phyloP scores from a whole-genome alignment of 1,140 invertebrate species.

The Microplitis mediator region DNA sequence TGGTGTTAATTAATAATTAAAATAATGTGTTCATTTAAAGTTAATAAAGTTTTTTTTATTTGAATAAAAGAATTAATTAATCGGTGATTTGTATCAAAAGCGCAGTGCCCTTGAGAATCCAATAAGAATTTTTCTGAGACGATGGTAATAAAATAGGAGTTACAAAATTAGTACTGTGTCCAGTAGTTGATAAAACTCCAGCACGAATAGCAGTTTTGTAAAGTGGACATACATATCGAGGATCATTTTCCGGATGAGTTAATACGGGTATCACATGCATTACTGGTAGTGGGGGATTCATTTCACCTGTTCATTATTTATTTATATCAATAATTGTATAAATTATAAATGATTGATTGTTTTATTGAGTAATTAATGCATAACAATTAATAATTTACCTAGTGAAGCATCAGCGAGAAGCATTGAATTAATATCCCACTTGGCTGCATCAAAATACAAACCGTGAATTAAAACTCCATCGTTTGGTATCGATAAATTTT shows the following conservation, averaged over 20 bases:
- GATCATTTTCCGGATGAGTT: constrained; percentile 65
- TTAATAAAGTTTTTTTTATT: neutral
- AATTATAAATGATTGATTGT: neutral
- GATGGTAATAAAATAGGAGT: constrained; percentile 77
- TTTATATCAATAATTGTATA: neutral
- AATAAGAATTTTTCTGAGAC: constrained; percentile 69
- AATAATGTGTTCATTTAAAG: too few relatives aligned
- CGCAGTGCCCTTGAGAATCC: constrained; percentile 86
- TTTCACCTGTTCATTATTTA: constrained; percentile 65
- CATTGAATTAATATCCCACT: constrained; percentile 74
- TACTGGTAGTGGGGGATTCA: constrained; percentile 77
- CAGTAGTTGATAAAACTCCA: constrained; percentile 83
- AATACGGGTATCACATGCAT: constrained; percentile 75
- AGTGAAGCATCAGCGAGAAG: constrained; percentile 74
- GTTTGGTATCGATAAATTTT: constrained; percentile 65
- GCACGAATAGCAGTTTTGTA: constrained; percentile 87
- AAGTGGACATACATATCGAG: constrained; percentile 76
- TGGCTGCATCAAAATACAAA: constrained; percentile 84
- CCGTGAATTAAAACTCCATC: constrained; percentile 86
- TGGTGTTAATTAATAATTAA: too few relatives aligned
- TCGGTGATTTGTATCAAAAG: constrained; percentile 79
- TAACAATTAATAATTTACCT: constrained; percentile 56
- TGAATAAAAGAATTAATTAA: constrained; percentile 44
- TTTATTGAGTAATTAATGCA: neutral
- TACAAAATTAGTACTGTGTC: constrained; percentile 89